Percentiles rank a stretch among this genome's conserved stretches.
Conservation (phyloP, 2,888 invertebrate genomes). For the Alitta virens region DNA sequence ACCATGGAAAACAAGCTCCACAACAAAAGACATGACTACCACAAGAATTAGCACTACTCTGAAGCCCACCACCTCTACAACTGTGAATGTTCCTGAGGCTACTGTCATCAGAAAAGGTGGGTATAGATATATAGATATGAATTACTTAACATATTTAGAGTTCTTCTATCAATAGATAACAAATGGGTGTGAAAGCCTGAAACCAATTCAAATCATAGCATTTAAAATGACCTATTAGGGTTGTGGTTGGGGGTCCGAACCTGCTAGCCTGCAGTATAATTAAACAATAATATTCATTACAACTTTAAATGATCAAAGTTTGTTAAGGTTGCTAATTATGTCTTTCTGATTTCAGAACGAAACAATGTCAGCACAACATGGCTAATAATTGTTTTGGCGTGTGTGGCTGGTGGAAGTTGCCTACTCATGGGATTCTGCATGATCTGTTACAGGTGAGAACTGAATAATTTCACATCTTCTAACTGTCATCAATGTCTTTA, state of each 20-base stretch:
- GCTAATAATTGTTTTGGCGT: slow-evolving; percentile 56
- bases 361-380: slow-evolving; percentile 52
- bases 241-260: too few species aligned
- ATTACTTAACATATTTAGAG: too few species aligned
- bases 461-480: not conserved
- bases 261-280: too few species aligned
- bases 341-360: not conserved
- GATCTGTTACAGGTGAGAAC: slow-evolving; percentile 55
- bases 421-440: slow-evolving; percentile 55
- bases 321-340: too few species aligned
- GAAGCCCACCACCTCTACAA: slow-evolving; percentile 2
- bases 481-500: too few species aligned
- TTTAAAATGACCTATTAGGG: too few species aligned
- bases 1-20: slow-evolving; percentile 27
- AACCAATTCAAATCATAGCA: too few species aligned
- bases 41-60: slow-evolving; percentile 15
- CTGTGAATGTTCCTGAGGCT: slow-evolving; percentile 20
- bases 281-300: too few species aligned
- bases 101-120: slow-evolving; percentile 40
- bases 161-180: too few species aligned
- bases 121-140: too few species aligned
- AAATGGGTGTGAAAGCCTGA: too few species aligned
- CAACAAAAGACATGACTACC: slow-evolving; percentile 26
- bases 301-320: not conserved
- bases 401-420: slow-evolving; percentile 55